Conservation (phyloP, 2,113 vertebrate genomes). For the Leuciscus idus region DNA sequence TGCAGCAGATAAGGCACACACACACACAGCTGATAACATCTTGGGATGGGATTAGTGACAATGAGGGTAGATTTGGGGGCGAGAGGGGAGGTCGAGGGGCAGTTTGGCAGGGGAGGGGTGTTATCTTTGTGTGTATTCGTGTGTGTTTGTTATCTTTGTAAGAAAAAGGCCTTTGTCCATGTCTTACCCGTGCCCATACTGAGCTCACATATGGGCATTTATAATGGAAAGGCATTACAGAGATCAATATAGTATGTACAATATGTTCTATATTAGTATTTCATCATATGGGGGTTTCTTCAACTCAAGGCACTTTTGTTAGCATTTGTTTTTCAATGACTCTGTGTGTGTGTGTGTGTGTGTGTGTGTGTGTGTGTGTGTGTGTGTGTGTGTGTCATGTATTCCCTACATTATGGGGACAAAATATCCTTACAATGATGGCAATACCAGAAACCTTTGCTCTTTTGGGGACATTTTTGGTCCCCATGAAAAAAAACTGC, state of each 20-base stretch:
- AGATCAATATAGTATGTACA: neutral
- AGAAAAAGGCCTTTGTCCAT: conserved; percentile 22
- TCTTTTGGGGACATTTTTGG: no score
- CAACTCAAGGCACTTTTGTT: neutral
- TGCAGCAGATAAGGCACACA: conserved; percentile 38
- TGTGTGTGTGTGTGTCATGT: no score
- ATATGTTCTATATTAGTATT: neutral
- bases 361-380: no score
- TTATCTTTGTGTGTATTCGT: conserved; percentile 45
- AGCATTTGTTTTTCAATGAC: neutral
- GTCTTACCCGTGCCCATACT: neutral
- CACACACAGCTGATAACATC: conserved; percentile 53
- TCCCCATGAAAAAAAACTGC: no score
- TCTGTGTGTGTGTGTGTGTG: no score
- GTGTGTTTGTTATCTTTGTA: conserved; percentile 38
- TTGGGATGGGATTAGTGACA: conserved; percentile 49
- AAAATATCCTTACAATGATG: no score
- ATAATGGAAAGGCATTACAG: neutral
- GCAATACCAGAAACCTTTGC: no score
- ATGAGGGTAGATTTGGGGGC: conserved; percentile 54
- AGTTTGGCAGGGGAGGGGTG: conserved; percentile 36
- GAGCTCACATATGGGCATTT: conserved; percentile 18
- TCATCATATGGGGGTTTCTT: neutral
- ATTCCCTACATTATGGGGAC: no score
- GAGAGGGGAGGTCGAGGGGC: conserved; percentile 51